Evolutionary conservation across 2,113 vertebrate genomes (phyloP).

Genomic region (Chaetura pelagica): DNA sequence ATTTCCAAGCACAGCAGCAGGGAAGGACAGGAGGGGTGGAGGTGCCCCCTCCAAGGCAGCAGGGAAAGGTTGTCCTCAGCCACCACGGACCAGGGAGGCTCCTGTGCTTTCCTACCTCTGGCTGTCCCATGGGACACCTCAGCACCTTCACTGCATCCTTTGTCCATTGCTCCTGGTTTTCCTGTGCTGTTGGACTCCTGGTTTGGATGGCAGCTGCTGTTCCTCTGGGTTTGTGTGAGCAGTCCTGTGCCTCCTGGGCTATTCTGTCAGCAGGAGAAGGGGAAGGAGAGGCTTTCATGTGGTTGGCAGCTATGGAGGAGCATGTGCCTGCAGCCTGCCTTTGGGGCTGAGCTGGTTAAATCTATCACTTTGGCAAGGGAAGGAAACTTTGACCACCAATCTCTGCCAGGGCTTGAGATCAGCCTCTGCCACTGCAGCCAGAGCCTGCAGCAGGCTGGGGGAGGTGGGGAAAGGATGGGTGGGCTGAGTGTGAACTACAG

Average conservation of each 20-base stretch:
- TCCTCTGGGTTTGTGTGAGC: background rate
- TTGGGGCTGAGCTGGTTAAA: background rate
- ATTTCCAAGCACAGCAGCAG: accelerated
- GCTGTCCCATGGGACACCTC: background rate
- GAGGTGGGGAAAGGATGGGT: background rate
- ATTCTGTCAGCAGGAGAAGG: background rate
- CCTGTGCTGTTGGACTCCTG: background rate
- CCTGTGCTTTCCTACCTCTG: background rate
- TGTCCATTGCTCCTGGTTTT: background rate
- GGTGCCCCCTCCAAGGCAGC: background rate
- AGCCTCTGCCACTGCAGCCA: background rate
- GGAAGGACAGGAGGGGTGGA: background rate
- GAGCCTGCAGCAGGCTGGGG: background rate
- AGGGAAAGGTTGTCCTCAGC: background rate
- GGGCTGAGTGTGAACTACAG: background rate
- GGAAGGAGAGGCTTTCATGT: background rate
- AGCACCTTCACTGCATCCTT: background rate
- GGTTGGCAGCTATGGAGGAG: background rate
- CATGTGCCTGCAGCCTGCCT: accelerated
- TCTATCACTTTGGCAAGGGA: background rate
- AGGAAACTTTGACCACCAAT: accelerated
- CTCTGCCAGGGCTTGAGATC: background rate
- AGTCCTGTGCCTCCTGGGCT: background rate
- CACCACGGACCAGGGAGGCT: background rate
- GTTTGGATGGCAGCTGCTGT: background rate